Conservation (phyloP, 2,797 vertebrate species). For the Hemibagrus guttatus region DNA sequence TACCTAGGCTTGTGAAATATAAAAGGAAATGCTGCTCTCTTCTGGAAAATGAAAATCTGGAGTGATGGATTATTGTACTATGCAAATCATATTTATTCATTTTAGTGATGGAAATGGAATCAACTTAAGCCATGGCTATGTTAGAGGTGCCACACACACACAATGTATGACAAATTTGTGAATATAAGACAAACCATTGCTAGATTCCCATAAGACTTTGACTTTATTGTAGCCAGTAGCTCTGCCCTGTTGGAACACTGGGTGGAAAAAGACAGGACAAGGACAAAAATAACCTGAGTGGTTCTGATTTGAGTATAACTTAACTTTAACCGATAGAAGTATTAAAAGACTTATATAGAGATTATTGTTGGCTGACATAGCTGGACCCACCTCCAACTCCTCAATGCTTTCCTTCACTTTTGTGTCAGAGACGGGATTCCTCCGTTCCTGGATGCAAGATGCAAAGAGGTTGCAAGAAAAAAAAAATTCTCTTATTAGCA, state of each 20-base stretch:
- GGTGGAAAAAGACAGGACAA: too few relatives aligned
- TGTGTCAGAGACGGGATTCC: not conserved
- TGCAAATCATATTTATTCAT: not conserved
- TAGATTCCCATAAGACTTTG: conserved; percentile 76
- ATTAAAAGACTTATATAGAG: not conserved
- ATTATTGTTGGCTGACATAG: not conserved
- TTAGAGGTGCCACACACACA: not conserved
- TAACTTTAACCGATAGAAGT: not conserved
- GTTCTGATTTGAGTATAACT: not conserved
- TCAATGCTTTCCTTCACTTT: conserved; percentile 14
- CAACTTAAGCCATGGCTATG: not conserved
- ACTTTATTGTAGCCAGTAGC: conserved; percentile 78
- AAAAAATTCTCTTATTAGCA: too few relatives aligned
- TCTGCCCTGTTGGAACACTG: conserved; percentile 77
- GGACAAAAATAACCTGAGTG: not conserved
- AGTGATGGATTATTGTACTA: not conserved
- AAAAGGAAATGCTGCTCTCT: not conserved
- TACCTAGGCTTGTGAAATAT: not conserved
- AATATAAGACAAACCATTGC: conserved; percentile 68
- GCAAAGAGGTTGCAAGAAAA: not conserved
- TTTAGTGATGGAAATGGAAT: not conserved
- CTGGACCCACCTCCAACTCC: conserved; percentile 39
- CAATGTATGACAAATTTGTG: not conserved
- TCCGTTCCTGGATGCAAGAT: conserved; percentile 18
- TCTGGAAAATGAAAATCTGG: not conserved